phyloP scores from a whole-genome alignment of 2,113 vertebrate genomes.

The Ammodytes marinus region DNA sequence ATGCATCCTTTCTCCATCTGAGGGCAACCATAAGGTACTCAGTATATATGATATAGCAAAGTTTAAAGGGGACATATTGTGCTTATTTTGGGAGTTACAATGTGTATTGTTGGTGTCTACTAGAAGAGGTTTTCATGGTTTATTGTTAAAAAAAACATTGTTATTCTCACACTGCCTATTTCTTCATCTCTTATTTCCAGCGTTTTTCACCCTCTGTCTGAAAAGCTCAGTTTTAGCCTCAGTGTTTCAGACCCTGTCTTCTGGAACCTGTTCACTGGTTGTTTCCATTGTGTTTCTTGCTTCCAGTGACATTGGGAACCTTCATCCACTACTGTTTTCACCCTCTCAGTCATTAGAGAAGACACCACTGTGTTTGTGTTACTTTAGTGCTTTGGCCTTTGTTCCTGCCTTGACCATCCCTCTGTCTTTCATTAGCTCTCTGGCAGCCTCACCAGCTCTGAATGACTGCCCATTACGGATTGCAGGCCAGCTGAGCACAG shows the following conservation, averaged over 20 bases:
- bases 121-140: no score
- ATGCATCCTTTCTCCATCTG: no score
- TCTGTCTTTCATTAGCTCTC: conserved; percentile 29
- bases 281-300: neutral
- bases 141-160: no score
- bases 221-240: neutral
- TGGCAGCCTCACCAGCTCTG: conserved; percentile 9
- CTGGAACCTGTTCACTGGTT: neutral
- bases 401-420: conserved; percentile 15
- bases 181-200: no score
- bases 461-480: conserved; percentile 6
- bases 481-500: conserved; percentile 13
- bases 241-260: neutral
- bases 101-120: no score
- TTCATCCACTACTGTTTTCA: neutral
- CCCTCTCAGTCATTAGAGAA: neutral
- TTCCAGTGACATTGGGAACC: conserved; percentile 14
- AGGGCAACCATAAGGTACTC: no score
- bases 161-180: no score
- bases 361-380: conserved; percentile 15
- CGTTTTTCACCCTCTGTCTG: neutral
- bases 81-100: no score
- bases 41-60: no score
- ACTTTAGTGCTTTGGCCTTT: conserved; percentile 2
- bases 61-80: no score